These are phyloP conservation scores for Dufourea novaeangliae DNA, from an alignment of 1,140 invertebrate species.

Conservation along the genomic window DNA sequence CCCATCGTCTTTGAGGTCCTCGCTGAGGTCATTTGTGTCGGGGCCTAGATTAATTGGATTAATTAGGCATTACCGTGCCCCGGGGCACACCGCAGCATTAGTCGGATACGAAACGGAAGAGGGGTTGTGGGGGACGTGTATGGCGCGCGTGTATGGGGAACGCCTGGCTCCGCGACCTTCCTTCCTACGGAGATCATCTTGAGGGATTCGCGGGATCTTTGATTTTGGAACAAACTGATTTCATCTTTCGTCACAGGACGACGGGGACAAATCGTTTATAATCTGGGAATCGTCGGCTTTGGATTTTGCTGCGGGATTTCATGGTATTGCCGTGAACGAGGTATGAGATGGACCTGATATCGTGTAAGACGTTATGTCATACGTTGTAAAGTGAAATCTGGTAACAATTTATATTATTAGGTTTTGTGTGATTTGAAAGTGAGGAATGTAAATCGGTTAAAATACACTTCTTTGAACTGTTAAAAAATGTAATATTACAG, in stretches of 20 bases:
- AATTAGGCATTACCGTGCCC: constrained; percentile 81
- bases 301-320: background rate
- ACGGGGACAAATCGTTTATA: constrained; percentile 31
- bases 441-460: too few species aligned
- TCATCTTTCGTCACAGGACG: constrained; percentile 58
- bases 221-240: constrained; percentile 66
- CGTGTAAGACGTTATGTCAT: background rate
- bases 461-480: too few species aligned
- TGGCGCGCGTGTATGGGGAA: constrained; percentile 44
- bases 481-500: too few species aligned
- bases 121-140: constrained; percentile 34
- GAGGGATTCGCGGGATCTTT: constrained; percentile 62
- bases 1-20: constrained; percentile 67
- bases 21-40: constrained; percentile 79
- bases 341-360: too few species aligned
- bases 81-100: constrained; percentile 78
- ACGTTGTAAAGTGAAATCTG: background rate
- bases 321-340: too few species aligned
- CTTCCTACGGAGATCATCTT: constrained; percentile 47
- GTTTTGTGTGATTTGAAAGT: too few species aligned
- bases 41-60: constrained; percentile 81
- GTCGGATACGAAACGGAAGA: constrained; percentile 64
- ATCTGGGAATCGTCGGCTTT: constrained; percentile 14
- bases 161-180: constrained; percentile 51
- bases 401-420: too few species aligned